Conservation (phyloP, 2,888 invertebrate genomes). For the Carabus problematicus region DNA sequence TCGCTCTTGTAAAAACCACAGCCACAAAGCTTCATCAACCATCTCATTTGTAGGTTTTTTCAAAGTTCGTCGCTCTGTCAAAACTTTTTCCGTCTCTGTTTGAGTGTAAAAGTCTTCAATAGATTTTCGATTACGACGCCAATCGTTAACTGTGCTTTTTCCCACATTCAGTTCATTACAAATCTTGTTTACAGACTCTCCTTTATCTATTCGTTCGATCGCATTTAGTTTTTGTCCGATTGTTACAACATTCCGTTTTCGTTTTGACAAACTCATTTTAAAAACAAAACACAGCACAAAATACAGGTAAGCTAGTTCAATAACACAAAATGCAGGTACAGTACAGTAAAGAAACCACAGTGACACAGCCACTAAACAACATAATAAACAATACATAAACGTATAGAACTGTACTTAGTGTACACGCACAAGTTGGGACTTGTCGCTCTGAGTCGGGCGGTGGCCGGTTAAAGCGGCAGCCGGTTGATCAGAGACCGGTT, state of each 20-base stretch:
- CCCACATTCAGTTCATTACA: constrained; percentile 20
- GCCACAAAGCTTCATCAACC: neutral
- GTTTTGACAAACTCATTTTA: neutral
- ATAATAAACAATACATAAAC: too few species aligned
- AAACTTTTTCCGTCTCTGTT: neutral
- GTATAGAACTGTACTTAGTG: too few species aligned
- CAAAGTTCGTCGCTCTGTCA: neutral
- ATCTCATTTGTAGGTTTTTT: neutral
- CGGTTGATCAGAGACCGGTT: too few species aligned
- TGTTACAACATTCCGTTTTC: constrained; percentile 16
- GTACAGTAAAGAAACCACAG: too few species aligned
- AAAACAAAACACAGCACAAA: too few species aligned
- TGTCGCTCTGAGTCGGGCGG: too few species aligned
- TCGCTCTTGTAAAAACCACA: constrained; percentile 3
- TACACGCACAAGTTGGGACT: too few species aligned
- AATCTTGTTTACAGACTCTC: constrained; percentile 25
- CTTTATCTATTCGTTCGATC: constrained; percentile 9
- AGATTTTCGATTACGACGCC: constrained; percentile 10
- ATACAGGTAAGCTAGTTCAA: too few species aligned
- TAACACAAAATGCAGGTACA: too few species aligned
- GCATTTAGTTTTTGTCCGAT: constrained; percentile 21
- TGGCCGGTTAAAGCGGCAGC: too few species aligned
- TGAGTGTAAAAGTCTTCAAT: constrained; percentile 15
- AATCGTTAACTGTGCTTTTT: constrained; percentile 25
- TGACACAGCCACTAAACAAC: too few species aligned